phyloP scores from a whole-genome alignment of 2,888 invertebrate species.

The Tenthredo amoena region DNA sequence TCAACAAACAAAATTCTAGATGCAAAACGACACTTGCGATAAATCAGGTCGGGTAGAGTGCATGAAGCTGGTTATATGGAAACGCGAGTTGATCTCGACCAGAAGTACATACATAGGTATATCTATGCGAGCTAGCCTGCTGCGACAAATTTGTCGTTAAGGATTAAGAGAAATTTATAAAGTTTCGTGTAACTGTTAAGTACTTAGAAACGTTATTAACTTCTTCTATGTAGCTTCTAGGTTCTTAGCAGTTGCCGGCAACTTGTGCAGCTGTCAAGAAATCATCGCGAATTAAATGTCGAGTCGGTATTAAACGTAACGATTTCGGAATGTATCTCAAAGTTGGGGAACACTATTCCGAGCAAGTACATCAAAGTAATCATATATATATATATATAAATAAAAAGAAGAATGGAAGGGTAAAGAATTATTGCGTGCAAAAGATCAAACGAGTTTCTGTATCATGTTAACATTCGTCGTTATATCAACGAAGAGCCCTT shows the following conservation, averaged over 20 bases:
- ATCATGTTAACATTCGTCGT: background rate
- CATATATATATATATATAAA: background rate
- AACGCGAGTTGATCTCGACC: constrained; percentile 13
- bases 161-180: constrained; percentile 64
- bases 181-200: constrained; percentile 59
- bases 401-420: background rate
- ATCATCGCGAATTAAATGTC: background rate
- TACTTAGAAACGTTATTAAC: constrained; percentile 61
- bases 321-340: background rate
- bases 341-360: background rate
- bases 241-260: constrained; percentile 31
- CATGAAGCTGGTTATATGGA: constrained; percentile 16
- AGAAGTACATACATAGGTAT: background rate
- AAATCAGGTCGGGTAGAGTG: constrained; percentile 6
- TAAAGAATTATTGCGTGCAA: background rate
- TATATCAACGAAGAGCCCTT: background rate
- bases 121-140: background rate
- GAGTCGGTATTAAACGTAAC: constrained; percentile 7
- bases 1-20: constrained; percentile 4
- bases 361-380: background rate
- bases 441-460: background rate
- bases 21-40: constrained; percentile 9
- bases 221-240: constrained; percentile 47
- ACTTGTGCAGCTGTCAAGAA: constrained; percentile 26
- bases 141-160: constrained; percentile 57